A percentile compares a stretch with the other conserved stretches of the same genome.
Evolutionary conservation across 1,140 invertebrate genomes (phyloP).

Genomic region (Pinna nobilis): DNA sequence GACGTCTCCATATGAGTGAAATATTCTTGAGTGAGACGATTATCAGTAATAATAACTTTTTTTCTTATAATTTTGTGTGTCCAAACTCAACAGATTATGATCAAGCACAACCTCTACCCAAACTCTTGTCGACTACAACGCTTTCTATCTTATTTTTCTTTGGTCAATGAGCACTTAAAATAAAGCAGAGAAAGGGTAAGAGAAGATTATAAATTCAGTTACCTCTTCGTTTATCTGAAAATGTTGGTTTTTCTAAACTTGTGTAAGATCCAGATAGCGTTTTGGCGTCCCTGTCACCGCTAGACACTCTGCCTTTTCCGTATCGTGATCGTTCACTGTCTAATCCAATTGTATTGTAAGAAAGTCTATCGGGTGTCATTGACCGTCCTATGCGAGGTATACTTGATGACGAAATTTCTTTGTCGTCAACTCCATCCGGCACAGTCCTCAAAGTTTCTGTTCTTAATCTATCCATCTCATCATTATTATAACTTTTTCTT

Average conservation of each 20-base stretch:
- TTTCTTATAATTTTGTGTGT: no score
- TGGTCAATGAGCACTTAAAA: no score
- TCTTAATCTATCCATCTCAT: constrained; percentile 3
- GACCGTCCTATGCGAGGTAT: constrained; percentile 2
- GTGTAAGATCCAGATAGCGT: not conserved
- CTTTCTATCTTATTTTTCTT: no score
- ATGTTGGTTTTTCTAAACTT: not conserved
- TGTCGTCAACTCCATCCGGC: constrained; percentile 48
- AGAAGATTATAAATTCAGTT: no score
- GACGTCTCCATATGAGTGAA: no score
- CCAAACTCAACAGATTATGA: no score
- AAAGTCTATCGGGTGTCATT: constrained; percentile 5
- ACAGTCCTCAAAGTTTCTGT: constrained; percentile 43
- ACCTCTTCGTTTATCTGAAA: not conserved
- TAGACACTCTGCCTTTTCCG: constrained; percentile 6
- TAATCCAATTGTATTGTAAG: not conserved
- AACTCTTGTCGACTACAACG: not conserved
- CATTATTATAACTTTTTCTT: constrained; percentile 21
- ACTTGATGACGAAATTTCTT: constrained; percentile 18
- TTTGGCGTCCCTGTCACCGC: not conserved
- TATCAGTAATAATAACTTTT: no score
- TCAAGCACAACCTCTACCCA: no score
- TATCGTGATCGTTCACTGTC: constrained; percentile 4
- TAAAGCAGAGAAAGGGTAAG: no score
- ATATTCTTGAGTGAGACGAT: no score